These are phyloP conservation scores for Acropternis orthonyx DNA, from an alignment of 2,797 vertebrate genomes.

Conservation along the genomic window DNA sequence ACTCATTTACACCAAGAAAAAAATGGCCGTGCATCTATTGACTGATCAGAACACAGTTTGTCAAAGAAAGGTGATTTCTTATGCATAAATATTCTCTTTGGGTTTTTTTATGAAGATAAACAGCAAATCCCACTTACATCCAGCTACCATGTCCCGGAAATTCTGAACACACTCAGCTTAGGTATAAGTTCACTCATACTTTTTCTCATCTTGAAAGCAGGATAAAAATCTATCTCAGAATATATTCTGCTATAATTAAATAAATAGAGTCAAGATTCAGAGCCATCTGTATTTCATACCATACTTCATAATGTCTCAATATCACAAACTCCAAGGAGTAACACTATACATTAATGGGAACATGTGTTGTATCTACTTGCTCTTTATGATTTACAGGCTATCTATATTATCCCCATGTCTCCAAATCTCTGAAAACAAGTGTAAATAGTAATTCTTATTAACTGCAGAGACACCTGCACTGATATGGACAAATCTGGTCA, in stretches of 20 bases:
- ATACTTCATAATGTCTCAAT: conserved; percentile 3
- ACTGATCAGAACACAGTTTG: neutral
- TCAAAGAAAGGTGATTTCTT: neutral
- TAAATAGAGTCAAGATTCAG: conserved; percentile 38
- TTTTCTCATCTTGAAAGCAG: conserved; percentile 42
- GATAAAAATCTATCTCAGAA: conserved; percentile 39
- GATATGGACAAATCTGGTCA: conserved; percentile 74
- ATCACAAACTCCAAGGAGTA: conserved; percentile 54
- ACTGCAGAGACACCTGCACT: conserved; percentile 70
- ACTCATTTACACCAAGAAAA: neutral
- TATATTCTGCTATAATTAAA: conserved; percentile 68
- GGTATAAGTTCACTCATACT: neutral
- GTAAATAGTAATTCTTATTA: conserved; percentile 77
- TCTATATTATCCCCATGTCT: conserved; percentile 58
- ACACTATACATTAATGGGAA: conserved; percentile 58
- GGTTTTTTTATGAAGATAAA: neutral
- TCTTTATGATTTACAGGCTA: conserved; percentile 63
- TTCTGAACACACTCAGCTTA: conserved; percentile 32
- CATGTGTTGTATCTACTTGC: conserved; percentile 54
- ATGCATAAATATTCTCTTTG: neutral
- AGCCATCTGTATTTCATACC: conserved; percentile 42
- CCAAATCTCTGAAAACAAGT: conserved; percentile 69
- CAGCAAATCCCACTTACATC: neutral
- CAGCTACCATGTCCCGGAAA: neutral
- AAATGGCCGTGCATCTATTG: neutral